Evolutionary conservation across 1,140 invertebrate species (phyloP), one percentile per base, ranked within the genome.

Genomic region (Drosophila leontia): DNA sequence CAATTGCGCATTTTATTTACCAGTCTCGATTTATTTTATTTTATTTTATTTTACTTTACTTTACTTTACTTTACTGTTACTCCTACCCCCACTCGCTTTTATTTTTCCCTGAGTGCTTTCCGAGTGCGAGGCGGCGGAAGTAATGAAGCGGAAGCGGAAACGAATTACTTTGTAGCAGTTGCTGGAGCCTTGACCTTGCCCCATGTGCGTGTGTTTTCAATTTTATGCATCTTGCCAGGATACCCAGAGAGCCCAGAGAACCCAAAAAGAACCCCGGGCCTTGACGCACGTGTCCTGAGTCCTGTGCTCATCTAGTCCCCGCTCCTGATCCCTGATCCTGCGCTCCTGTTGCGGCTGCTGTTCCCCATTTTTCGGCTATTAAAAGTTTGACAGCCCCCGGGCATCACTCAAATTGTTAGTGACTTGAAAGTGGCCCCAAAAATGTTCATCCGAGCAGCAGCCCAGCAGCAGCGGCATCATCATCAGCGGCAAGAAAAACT

Each of bases 81-180:
- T 17, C 6, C n/a, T 19, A 26, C 2, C 37, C 8, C 15, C 7
- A 6, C 39, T 17, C 7, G 37, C 51, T 35, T 23, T 64, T 60
- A 37, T 45, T 34, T 67, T 60, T 72, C 35, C 55, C 51, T 75
- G 71, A 75, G 72, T 78, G 57, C 63, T 61, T 68, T 57, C 37
- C 63, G 35, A 47, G 59, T 69, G 78, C 45, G 65, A 62, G 61
- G 59, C 62, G 74, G 44, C 58, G 68, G 56, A 74, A 44, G 69
- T 82, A 86, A 85, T 85, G 82, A 78, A 86, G 78, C 82, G 82
- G 69, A 86, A 81, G 65, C 64, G 78, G 82, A 86, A 86, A 68
- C 78, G 78, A 75, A 86, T 85, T 86, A 78, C 78, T 80, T 77
- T 80, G 58, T 70, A 75, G 62, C 82, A 50, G 63, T 85, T 50